Evolutionary conservation across 1,140 invertebrate species (phyloP), one percentile per base, ranked within the genome.

Genomic region (Pinna nobilis): DNA sequence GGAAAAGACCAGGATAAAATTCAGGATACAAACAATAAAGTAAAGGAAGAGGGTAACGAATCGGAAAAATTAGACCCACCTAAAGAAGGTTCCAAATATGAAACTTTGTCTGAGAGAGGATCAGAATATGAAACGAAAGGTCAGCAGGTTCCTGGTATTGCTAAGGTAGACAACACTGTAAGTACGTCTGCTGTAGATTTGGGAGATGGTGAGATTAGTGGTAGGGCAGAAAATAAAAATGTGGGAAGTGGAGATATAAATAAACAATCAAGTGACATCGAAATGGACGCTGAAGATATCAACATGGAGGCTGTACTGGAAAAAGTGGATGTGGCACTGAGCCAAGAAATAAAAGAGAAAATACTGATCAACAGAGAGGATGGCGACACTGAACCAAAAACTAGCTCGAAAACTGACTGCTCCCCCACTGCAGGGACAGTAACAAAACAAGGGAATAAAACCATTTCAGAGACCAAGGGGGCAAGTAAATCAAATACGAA

Each of bases 251-350:
- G n/a, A n/a, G n/a, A n/a, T n/a, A n/a, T n/a, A n/a, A n/a, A n/a
- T n/a, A n/a, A n/a, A n/a, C n/a, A n/a, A n/a, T n/a, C n/a, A n/a
- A n/a, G n/a, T n/a, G n/a, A n/a, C n/a, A n/a, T n/a, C n/a, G 20
- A 25, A 11, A 70, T 60, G 15, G 20, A 47, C 20, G 44, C 15
- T 18, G 20, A 18, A 20, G 44, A 18, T 3, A 47, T 18, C 20
- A 15, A 47, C 15, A 7, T 47, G 3, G 44, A 2, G 7, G 20
- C 15, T 18, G 44, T 18, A 3, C 2, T 20, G 20, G 20, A 18
- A 47, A 30, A 70, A 44, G 23, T 30, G 53, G 55, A 70, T 13
- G 44, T 41, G 9, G 3, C 23, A 13, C 39, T 60, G n/a, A 39
- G 7, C 30, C 41, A 39, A 25, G 55, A 51, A 13, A 64, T 11